These are phyloP conservation scores for Sturnus vulgaris DNA, from an alignment of 2,113 vertebrate genomes.

Conservation along the genomic window DNA sequence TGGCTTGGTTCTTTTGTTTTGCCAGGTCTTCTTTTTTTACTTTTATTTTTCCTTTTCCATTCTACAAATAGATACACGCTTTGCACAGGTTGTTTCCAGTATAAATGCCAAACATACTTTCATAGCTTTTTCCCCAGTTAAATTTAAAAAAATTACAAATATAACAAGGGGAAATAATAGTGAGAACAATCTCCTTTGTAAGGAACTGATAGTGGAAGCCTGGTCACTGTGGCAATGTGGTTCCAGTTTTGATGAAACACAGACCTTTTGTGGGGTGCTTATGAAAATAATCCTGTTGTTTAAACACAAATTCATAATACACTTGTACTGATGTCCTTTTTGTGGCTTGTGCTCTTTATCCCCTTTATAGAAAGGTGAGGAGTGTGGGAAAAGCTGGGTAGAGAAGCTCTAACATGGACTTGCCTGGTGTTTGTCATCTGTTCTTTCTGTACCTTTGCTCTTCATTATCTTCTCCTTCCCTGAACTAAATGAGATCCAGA, in stretches of 20 bases:
- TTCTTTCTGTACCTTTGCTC: neutral
- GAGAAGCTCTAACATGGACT: neutral
- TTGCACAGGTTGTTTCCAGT: constrained; percentile 1
- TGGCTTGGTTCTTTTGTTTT: neutral
- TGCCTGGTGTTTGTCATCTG: neutral
- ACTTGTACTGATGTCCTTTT: neutral
- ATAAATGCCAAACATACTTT: constrained; percentile 19
- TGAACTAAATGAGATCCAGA: neutral
- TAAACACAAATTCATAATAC: neutral
- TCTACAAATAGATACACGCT: neutral
- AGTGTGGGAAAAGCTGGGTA: neutral
- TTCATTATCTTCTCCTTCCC: neutral
- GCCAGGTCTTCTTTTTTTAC: neutral
- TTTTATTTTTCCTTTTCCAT: neutral
- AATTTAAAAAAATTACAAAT: neutral
- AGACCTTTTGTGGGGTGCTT: neutral
- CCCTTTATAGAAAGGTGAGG: neutral
- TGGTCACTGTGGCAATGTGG: neutral
- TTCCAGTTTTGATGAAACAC: neutral
- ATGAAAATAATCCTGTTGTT: neutral
- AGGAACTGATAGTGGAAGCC: neutral
- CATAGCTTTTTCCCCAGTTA: neutral
- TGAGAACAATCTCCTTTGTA: neutral
- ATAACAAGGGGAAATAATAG: neutral
- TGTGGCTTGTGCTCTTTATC: neutral